These are phyloP conservation scores for Cygnus buccinator DNA, from an alignment of 2,113 vertebrate species.

Conservation along the genomic window DNA sequence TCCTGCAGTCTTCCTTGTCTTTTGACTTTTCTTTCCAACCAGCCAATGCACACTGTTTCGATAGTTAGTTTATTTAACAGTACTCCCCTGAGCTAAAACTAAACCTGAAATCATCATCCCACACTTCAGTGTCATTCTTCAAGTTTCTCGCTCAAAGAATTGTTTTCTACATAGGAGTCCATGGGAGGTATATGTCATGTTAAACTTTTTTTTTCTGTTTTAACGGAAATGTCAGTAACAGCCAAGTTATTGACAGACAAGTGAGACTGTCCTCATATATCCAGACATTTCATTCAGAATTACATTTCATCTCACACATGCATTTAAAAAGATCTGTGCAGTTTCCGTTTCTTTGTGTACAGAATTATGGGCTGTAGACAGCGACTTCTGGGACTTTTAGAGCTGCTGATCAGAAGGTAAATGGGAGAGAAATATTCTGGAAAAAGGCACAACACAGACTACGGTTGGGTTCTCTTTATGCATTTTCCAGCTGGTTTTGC, in stretches of 20 bases:
- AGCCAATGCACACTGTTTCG: background rate
- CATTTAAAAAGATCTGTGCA: background rate
- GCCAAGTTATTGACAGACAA: background rate
- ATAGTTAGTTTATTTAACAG: background rate
- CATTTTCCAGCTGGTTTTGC: slow-evolving; percentile 58
- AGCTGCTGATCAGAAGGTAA: background rate
- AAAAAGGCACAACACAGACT: background rate
- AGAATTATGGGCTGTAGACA: background rate
- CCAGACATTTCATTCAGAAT: background rate
- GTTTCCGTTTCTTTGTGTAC: background rate
- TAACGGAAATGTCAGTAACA: background rate
- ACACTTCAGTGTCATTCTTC: background rate
- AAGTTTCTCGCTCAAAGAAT: background rate
- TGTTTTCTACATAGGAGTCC: background rate
- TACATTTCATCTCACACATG: background rate
- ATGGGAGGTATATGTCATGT: background rate
- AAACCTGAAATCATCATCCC: background rate
- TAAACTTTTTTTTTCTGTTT: background rate
- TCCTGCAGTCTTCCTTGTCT: background rate
- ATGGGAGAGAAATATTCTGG: background rate
- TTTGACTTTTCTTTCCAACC: background rate
- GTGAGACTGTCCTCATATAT: background rate
- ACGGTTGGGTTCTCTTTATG: background rate
- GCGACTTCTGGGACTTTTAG: background rate
- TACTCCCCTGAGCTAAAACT: background rate